These are phyloP conservation scores for Podarcis muralis DNA, from an alignment of 2,113 vertebrate species.

Conservation along the genomic window DNA sequence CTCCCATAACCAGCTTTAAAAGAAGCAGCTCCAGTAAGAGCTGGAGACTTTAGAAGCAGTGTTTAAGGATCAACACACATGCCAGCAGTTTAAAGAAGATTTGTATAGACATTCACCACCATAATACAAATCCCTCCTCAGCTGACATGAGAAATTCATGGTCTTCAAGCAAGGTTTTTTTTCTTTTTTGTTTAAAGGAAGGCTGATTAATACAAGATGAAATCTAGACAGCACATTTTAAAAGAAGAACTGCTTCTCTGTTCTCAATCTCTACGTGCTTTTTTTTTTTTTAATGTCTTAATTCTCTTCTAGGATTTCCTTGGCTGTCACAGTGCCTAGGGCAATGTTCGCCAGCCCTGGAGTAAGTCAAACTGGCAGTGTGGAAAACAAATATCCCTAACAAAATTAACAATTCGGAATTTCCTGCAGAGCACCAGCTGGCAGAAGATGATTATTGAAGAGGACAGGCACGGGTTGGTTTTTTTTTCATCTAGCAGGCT, in stretches of 20 bases:
- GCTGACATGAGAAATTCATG: conserved; percentile 1
- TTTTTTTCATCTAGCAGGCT: conserved; percentile 1
- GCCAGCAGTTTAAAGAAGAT: conserved; percentile 29
- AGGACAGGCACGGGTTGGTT: neutral
- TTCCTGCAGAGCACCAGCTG: conserved; percentile 38
- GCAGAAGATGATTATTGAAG: conserved; percentile 26
- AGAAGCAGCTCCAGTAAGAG: conserved; percentile 42
- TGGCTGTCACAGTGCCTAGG: conserved; percentile 32
- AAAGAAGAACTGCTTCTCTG: neutral
- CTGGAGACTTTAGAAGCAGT: conserved; percentile 36
- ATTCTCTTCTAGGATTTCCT: neutral
- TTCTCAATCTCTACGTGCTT: neutral
- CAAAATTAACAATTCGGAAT: conserved; percentile 30
- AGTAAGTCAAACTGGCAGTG: conserved; percentile 16
- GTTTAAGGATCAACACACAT: conserved; percentile 47
- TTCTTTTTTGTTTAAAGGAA: neutral
- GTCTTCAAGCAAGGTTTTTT: conserved; percentile 1
- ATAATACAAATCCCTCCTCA: conserved; percentile 26
- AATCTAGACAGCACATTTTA: neutral
- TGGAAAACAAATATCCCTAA: conserved; percentile 11
- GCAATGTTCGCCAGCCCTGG: conserved; percentile 37
- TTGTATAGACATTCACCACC: conserved; percentile 14
- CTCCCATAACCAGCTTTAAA: conserved; percentile 30
- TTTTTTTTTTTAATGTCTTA: neutral
- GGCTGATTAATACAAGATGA: neutral